These are phyloP conservation scores for Propithecus coquereli DNA, from an alignment of 2,113 vertebrate species.

Conservation along the genomic window DNA sequence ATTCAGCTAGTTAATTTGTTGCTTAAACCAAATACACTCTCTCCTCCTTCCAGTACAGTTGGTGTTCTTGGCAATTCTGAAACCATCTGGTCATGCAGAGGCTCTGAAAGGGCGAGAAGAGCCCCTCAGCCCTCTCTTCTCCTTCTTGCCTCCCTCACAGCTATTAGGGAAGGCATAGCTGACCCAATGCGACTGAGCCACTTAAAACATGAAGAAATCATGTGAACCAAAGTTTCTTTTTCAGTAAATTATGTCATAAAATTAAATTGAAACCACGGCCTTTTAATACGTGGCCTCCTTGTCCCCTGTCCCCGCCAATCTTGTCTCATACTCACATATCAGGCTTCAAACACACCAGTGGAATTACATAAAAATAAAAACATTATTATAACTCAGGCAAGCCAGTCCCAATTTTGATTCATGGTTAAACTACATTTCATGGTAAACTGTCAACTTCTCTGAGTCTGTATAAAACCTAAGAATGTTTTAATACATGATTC, in stretches of 20 bases:
- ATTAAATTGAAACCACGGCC: not conserved
- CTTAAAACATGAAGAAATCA: not conserved
- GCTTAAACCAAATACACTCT: not conserved
- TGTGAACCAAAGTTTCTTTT: not conserved
- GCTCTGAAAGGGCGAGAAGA: not conserved
- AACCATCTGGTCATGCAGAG: not conserved
- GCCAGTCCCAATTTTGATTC: not conserved
- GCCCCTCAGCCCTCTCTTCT: not conserved
- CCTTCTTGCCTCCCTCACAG: no score
- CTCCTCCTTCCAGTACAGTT: not conserved
- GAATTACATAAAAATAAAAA: not conserved
- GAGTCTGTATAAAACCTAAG: not conserved
- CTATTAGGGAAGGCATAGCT: no score
- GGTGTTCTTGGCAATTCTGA: not conserved
- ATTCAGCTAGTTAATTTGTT: conserved; percentile 9
- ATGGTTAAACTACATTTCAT: not conserved
- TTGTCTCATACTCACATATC: not conserved
- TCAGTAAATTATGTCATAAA: not conserved
- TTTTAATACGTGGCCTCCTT: not conserved
- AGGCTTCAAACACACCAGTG: not conserved
- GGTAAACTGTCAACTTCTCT: not conserved
- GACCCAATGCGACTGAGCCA: not conserved
- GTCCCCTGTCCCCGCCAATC: not conserved
- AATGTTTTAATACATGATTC: not conserved
- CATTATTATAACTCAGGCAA: not conserved